phyloP scores from a whole-genome alignment of 2,113 vertebrate species.

The Panthera uncia region DNA sequence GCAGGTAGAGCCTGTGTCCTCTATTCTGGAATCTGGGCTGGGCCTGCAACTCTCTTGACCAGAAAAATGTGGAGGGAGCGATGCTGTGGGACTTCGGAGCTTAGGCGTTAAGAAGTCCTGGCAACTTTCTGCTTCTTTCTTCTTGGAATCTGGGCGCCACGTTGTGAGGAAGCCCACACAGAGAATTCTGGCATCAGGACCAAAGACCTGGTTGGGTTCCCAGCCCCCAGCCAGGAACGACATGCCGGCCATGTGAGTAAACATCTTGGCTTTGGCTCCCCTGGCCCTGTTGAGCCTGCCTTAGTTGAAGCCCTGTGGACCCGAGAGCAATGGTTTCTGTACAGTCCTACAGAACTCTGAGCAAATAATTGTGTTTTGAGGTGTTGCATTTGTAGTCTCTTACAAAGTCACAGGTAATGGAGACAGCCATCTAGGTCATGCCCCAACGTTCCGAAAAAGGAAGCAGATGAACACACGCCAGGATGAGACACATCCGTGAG shows the following conservation, averaged over 20 bases:
- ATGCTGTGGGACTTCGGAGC: background rate
- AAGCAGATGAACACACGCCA: background rate
- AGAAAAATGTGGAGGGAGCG: background rate
- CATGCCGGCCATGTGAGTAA: background rate
- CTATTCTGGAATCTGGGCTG: background rate
- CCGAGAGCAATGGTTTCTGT: background rate
- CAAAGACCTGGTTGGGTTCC: background rate
- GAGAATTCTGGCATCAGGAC: background rate
- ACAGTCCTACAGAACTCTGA: background rate
- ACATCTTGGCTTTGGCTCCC: background rate
- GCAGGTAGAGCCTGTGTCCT: background rate
- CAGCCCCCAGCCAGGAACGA: background rate
- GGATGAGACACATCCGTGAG: accelerated
- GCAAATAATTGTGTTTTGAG: background rate
- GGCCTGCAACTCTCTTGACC: background rate
- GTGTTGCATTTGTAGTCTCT: background rate
- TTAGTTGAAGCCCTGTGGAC: accelerated
- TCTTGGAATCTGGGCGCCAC: background rate
- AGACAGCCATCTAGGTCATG: background rate
- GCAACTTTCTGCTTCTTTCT: background rate
- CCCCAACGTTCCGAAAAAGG: background rate
- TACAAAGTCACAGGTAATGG: background rate
- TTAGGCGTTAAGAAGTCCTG: background rate
- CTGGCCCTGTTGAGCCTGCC: background rate
- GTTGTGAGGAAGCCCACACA: background rate